phyloP scores from a whole-genome alignment of 2,113 vertebrate species.

The Acrocephalus arundinaceus region DNA sequence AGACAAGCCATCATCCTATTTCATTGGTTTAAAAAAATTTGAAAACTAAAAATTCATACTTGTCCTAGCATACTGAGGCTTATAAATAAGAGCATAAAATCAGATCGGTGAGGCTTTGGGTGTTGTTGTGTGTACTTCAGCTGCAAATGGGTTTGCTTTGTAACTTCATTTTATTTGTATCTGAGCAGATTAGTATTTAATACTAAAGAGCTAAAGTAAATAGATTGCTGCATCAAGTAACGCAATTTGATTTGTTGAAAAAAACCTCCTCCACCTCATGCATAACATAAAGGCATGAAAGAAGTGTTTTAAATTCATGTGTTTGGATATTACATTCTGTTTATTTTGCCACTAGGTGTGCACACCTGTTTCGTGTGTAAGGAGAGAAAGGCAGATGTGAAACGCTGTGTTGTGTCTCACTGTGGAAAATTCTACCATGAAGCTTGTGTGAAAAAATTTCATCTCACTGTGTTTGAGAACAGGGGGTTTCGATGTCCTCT shows the following conservation, averaged over 20 bases:
- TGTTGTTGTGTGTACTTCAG: neutral
- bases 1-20: neutral
- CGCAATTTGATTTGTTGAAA: neutral
- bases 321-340: neutral
- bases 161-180: neutral
- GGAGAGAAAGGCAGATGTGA: constrained; percentile 80
- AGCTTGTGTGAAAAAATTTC: constrained; percentile 83
- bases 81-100: neutral
- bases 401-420: constrained; percentile 88
- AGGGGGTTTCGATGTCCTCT: constrained; percentile 95
- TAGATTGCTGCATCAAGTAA: neutral
- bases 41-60: neutral
- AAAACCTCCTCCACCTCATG: neutral
- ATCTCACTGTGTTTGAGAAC: constrained; percentile 89
- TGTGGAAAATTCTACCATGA: constrained; percentile 98
- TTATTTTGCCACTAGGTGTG: constrained; percentile 73
- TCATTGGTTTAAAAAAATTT: neutral
- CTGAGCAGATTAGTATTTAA: neutral
- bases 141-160: neutral
- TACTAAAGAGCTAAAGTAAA: neutral
- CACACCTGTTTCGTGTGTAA: constrained; percentile 94
- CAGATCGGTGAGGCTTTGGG: neutral
- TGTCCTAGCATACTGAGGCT: neutral
- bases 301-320: neutral
- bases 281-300: neutral